Evolutionary conservation across 1,140 invertebrate species (phyloP), one percentile per base, ranked within the genome.

Genomic region (Calycopis cecrops): DNA sequence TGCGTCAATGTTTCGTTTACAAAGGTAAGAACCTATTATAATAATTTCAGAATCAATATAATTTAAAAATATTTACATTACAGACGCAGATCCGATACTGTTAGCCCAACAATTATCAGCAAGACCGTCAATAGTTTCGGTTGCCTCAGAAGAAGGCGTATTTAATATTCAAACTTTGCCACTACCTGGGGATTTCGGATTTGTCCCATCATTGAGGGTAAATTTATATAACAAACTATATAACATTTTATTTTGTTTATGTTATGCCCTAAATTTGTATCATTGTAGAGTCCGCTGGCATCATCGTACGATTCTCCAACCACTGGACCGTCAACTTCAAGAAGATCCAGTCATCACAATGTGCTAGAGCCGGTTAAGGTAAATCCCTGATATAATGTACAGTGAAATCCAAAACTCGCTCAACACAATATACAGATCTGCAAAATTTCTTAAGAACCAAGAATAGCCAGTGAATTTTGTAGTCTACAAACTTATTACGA

Each of bases 81-180:
- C 35, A 87, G 84, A 85, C 62, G 71, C 84, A 4, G 84, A 87
- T 63, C 81, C 84, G 9, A 37, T 87, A 18, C 55, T 87, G 18
- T 49, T 87, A 38, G 84, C 84, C 17, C 84, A 87, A 55, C 81
- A 87, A 49, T 56, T 87, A 47, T 85, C 81, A 18, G 81, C 84
- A 42, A 63, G 84, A 49, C 81, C 84, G 16, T 87, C 84, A 1
- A 84, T 87, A 37, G 84, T 87, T 9, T 87, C 84, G 4, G 75
- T 87, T 35, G 73, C 81, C 21, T 87, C 84, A 34, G 84, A 87
- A 67, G 84, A 87, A 53, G 83, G 83, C 16, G 65, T 64, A 48
- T 82, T 79, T 37, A 82, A 59, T 40, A 55, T 87, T 40, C 73
- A 76, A 63, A 78, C 80, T 16, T 76, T 81, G 48, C 79, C 82